Conservation (phyloP, 2,113 vertebrate genomes). For the Cavia aperea region DNA sequence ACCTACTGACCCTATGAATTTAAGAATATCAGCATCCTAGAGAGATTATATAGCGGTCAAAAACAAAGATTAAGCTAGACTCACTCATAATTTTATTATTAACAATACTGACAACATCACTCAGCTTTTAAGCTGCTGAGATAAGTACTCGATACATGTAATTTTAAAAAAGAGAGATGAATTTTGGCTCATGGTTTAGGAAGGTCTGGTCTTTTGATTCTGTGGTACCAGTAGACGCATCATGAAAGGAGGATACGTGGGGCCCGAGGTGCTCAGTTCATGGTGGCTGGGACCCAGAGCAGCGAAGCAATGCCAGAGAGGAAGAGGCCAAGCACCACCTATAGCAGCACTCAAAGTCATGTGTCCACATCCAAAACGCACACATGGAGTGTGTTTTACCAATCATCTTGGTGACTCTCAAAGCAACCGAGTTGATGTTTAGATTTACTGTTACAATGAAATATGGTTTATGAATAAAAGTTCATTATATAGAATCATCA, state of each 20-base stretch:
- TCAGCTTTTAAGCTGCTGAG: not conserved
- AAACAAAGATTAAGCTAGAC: not conserved
- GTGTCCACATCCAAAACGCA: not conserved
- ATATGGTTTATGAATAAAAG: not conserved
- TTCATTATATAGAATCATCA: not conserved
- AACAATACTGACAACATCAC: not conserved
- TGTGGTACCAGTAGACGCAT: not conserved
- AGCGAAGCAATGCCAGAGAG: not conserved
- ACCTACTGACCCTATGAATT: not conserved
- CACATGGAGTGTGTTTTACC: not conserved
- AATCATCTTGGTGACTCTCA: not conserved
- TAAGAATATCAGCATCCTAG: not conserved
- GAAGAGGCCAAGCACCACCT: not conserved
- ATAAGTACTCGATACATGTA: not conserved
- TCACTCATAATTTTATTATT: not conserved
- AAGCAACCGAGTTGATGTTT: not conserved
- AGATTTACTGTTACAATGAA: not conserved
- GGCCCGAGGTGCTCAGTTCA: not conserved
- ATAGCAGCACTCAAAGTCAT: not conserved
- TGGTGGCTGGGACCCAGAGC: not conserved
- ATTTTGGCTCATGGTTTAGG: not conserved
- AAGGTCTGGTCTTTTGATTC: not conserved
- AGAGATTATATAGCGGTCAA: not conserved
- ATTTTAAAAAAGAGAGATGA: not conserved
- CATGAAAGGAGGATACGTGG: not conserved